Base-by-base conservation (phyloP, 2,113 vertebrate species). In the Dromas ardeola region DNA sequence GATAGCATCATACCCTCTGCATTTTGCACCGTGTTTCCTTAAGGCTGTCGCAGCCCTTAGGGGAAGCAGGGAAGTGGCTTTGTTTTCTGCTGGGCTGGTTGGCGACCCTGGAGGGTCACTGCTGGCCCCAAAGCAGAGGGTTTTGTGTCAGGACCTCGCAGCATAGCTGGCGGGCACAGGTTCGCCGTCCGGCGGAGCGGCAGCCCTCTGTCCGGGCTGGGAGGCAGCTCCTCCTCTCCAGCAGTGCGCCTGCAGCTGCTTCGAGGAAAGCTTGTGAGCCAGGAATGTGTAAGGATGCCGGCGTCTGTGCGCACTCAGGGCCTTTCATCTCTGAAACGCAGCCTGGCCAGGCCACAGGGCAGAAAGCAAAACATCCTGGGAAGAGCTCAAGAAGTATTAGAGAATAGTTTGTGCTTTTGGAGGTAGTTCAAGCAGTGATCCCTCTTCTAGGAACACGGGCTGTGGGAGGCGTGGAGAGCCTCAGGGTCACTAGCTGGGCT, bases 231-330 rank as follows among this genome's bases (percentile, higher is more conserved):
- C 94, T 89, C 50, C 66, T 86, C 66, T 65, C 62, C 71, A 20
- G 86, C 93, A 71, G 45, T 13, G 49, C 13, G 78, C 95, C 94
- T 20, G 5, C 87, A 95, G 67, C 88, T 95, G 89, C 77, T 96
- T 93, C 19, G 73, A 95, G 92, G 95, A 97, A 97, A 96, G 84
- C 88, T 90, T 79, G 69, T 0, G 23, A 95, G 95, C 80, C 88
- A 97, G 92, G 97, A 97, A 95, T 94, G 90, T 5, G 10, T 96
- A 67, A 91, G 73, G 83, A 77, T 86, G 88, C 88, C 73, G 45
- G 93, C 73, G 76, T 95, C 91, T 95, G 76, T 50, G 62, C 22
- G 6, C 4, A 17, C 93, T 97, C 70, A 23, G 3, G 40, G 84
- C 88, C 84, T 98, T 97, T 96, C 90, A 87, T 98, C 92, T 97